These are phyloP conservation scores for Microctonus hyperodae DNA, from an alignment of 2,888 invertebrate species.

Conservation along the genomic window DNA sequence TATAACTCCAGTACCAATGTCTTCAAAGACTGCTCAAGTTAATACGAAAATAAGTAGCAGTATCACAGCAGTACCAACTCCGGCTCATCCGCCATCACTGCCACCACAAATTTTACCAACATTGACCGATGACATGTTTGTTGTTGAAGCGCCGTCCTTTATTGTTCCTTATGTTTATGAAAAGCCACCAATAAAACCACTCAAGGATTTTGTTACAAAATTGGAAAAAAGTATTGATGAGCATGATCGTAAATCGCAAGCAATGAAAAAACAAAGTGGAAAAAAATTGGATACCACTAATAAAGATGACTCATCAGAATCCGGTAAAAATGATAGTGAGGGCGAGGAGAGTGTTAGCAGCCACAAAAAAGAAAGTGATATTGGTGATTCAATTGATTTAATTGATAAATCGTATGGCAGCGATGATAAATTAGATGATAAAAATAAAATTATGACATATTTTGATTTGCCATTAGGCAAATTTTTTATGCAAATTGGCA, in stretches of 20 bases:
- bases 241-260: conserved; percentile 66
- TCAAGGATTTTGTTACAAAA: conserved; percentile 75
- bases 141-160: conserved; percentile 91
- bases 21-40: conserved; percentile 50
- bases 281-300: conserved; percentile 55
- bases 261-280: conserved; percentile 39
- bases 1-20: conserved; percentile 66
- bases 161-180: conserved; percentile 94
- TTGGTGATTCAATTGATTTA: conserved; percentile 39
- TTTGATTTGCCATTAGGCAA: conserved; percentile 89
- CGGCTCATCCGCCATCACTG: conserved; percentile 62
- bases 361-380: conserved; percentile 61
- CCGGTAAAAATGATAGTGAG: conserved; percentile 62
- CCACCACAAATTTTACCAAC: conserved; percentile 77
- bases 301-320: conserved; percentile 28
- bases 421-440: conserved; percentile 46
- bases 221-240: conserved; percentile 72
- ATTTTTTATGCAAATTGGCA: conserved; percentile 90
- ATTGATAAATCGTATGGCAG: conserved; percentile 39
- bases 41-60: conserved; percentile 47
- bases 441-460: conserved; percentile 71
- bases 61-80: conserved; percentile 52
- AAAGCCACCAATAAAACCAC: conserved; percentile 81
- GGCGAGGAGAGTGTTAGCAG: conserved; percentile 67
- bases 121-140: conserved; percentile 90